Conservation (phyloP, 1,140 invertebrate genomes). For the Atta colombica region DNA sequence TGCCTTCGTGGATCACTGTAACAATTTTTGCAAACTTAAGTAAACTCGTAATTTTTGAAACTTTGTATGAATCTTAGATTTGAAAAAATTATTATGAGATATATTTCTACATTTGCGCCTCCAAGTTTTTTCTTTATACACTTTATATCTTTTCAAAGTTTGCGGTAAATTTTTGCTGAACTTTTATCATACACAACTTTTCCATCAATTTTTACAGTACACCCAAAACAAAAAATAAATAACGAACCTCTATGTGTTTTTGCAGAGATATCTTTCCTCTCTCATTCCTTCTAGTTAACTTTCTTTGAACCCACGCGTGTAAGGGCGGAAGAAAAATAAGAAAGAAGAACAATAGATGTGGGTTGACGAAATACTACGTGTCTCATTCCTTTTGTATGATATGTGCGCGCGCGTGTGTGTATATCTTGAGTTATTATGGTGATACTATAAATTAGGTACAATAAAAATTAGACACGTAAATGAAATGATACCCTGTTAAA, state of each 20-base stretch:
- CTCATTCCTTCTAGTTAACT: slow-evolving; percentile 15
- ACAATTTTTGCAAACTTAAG: neutral
- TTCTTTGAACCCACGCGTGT: slow-evolving; percentile 2
- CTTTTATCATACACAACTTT: neutral
- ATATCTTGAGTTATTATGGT: neutral
- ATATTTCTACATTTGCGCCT: neutral
- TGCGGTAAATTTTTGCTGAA: neutral
- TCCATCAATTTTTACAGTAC: neutral
- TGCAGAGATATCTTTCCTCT: slow-evolving; percentile 2
- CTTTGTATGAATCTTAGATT: neutral
- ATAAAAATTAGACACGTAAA: neutral
- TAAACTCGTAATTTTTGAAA: slow-evolving; percentile 8
- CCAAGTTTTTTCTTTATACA: neutral
- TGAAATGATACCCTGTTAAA: neutral
- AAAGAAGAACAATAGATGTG: slow-evolving; percentile 68
- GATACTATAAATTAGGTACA: neutral
- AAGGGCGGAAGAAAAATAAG: slow-evolving; percentile 52
- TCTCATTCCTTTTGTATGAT: neutral
- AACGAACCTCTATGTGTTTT: slow-evolving; percentile 2
- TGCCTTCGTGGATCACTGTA: neutral
- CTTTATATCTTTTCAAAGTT: neutral
- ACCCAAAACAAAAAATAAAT: neutral
- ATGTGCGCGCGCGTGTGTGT: too few relatives aligned
- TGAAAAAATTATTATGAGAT: neutral
- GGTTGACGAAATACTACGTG: slow-evolving; percentile 65